A percentile compares a stretch with the other conserved stretches of the same genome.
These are phyloP conservation scores for Cistogaster globosa DNA, from an alignment of 2,888 invertebrate species.

Conservation along the genomic window DNA sequence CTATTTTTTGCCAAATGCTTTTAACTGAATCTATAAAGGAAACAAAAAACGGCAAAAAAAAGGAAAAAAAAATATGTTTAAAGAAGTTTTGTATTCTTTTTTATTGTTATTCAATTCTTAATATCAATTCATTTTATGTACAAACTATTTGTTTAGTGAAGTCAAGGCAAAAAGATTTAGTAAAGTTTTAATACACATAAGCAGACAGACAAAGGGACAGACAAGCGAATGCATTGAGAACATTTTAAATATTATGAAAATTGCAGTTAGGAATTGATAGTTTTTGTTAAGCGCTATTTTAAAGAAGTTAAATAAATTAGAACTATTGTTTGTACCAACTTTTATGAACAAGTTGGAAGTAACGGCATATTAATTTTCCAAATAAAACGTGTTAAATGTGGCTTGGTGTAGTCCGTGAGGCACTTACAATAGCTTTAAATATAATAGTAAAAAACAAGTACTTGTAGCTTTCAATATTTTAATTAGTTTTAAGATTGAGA, in stretches of 20 bases:
- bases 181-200: constrained; percentile 10
- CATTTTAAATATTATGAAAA: not conserved
- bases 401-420: too few species aligned
- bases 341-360: too few species aligned
- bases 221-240: not conserved
- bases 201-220: not conserved
- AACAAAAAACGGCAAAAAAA: not conserved
- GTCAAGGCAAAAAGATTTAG: constrained; percentile 41
- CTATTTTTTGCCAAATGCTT: constrained; percentile 23
- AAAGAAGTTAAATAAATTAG: not conserved
- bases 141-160: constrained; percentile 62
- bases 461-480: too few species aligned
- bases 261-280: not conserved
- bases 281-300: not conserved
- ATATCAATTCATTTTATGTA: constrained; percentile 59
- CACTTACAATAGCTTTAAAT: too few species aligned
- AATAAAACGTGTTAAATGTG: too few species aligned
- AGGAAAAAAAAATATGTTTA: not conserved
- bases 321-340: too few species aligned
- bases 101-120: constrained; percentile 56
- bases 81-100: constrained; percentile 1
- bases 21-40: constrained; percentile 16
- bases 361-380: too few species aligned
- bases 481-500: too few species aligned
- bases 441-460: too few species aligned